These are phyloP conservation scores for Aelia acuminata DNA, from an alignment of 2,888 invertebrate species.

Conservation along the genomic window DNA sequence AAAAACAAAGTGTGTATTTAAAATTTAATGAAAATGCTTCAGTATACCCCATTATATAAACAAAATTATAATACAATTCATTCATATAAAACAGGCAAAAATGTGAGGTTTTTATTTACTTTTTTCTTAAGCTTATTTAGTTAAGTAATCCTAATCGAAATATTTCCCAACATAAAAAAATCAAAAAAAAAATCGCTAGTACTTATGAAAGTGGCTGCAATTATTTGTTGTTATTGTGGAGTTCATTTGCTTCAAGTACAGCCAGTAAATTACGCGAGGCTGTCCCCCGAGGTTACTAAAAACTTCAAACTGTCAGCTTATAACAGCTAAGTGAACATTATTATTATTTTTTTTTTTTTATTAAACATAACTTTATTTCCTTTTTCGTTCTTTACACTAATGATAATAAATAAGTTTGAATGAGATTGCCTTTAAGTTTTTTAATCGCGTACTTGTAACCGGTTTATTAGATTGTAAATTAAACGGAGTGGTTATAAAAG, in stretches of 20 bases:
- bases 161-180: too few relatives aligned
- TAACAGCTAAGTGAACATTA: neutral
- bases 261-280: neutral
- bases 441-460: neutral
- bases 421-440: neutral
- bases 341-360: constrained; percentile 3
- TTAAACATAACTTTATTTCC: neutral
- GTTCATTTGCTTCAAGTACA: neutral
- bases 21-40: too few relatives aligned
- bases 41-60: too few relatives aligned
- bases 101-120: too few relatives aligned
- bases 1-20: too few relatives aligned
- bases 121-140: too few relatives aligned
- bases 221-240: neutral
- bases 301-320: constrained; percentile 26
- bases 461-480: constrained; percentile 3
- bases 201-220: neutral
- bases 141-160: too few relatives aligned
- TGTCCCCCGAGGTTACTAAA: neutral
- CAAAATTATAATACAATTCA: too few relatives aligned
- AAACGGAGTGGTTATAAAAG: neutral
- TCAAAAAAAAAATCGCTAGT: too few relatives aligned
- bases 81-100: too few relatives aligned
- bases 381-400: constrained; percentile 2
- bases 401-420: constrained; percentile 11